Evolutionary conservation across 2,797 vertebrate genomes (phyloP).

Genomic region (Enteromius radiatus): DNA sequence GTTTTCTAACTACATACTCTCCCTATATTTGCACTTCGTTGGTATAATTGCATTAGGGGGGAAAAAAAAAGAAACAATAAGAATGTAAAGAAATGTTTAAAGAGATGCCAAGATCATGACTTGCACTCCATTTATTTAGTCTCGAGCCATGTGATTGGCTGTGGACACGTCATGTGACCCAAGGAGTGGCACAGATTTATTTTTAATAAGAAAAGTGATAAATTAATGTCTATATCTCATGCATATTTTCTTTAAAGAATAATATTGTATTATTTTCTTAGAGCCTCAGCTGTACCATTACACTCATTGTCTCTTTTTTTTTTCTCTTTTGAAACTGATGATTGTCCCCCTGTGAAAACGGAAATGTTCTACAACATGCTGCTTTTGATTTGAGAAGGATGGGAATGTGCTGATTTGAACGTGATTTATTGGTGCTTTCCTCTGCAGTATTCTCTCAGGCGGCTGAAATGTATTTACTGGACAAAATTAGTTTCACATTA

Average conservation of each 20-base stretch:
- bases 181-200: neutral
- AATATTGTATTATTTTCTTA: slow-evolving; percentile 1
- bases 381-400: slow-evolving; percentile 16
- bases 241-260: slow-evolving; percentile 1
- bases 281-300: slow-evolving; percentile 14
- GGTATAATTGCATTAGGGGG: slow-evolving; percentile 17
- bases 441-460: neutral
- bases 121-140: slow-evolving; percentile 9
- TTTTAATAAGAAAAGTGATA: neutral
- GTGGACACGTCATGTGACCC: neutral
- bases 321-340: neutral
- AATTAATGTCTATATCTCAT: neutral
- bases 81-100: neutral
- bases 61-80: neutral
- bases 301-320: neutral
- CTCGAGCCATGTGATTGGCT: slow-evolving; percentile 8
- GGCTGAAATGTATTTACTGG: slow-evolving; percentile 25
- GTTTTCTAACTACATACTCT: slow-evolving; percentile 31
- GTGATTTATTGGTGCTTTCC: slow-evolving; percentile 6
- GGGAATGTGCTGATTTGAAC: slow-evolving; percentile 13
- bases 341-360: neutral
- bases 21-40: slow-evolving; percentile 31
- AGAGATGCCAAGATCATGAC: neutral
- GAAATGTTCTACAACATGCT: neutral
- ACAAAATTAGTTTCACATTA: slow-evolving; percentile 6